Evolutionary conservation across 2,888 invertebrate species (phyloP).

Genomic region (Brenthis ino): DNA sequence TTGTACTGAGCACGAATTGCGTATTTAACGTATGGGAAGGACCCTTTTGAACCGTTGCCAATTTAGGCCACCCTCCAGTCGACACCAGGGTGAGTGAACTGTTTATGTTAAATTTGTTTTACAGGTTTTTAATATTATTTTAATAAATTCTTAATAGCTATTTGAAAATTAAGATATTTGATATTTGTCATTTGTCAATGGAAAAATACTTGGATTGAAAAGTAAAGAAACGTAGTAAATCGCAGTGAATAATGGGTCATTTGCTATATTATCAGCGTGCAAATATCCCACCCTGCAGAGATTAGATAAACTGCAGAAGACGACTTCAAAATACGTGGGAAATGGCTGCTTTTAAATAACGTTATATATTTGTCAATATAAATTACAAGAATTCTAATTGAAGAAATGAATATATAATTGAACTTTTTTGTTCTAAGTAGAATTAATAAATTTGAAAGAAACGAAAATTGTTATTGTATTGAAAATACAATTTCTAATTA

Average conservation of each 20-base stretch:
- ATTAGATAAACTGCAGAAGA: constrained; percentile 75
- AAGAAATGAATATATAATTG: no score
- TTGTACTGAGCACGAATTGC: constrained; percentile 77
- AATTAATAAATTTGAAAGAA: neutral
- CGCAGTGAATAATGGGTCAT: constrained; percentile 66
- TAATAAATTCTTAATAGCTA: neutral
- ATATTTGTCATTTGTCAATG: constrained; percentile 6
- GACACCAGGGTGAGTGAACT: constrained; percentile 50
- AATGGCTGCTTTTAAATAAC: constrained; percentile 43
- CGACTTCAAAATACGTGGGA: constrained; percentile 59
- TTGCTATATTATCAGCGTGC: constrained; percentile 72
- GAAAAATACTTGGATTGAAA: constrained; percentile 39
- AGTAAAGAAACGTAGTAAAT: constrained; percentile 54
- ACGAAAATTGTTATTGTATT: neutral
- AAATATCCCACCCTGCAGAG: constrained; percentile 74
- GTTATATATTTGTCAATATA: constrained; percentile 5
- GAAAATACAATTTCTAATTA: constrained; percentile 11
- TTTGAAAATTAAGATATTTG: no score
- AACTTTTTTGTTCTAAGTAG: neutral
- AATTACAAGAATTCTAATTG: no score
- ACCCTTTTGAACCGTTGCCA: constrained; percentile 75
- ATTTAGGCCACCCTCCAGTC: constrained; percentile 55
- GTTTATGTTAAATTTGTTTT: constrained; percentile 68
- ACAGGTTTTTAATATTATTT: constrained; percentile 43
- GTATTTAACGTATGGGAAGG: constrained; percentile 78